Base-by-base conservation (phyloP, 1,140 invertebrate species). In the Aphis gossypii region DNA sequence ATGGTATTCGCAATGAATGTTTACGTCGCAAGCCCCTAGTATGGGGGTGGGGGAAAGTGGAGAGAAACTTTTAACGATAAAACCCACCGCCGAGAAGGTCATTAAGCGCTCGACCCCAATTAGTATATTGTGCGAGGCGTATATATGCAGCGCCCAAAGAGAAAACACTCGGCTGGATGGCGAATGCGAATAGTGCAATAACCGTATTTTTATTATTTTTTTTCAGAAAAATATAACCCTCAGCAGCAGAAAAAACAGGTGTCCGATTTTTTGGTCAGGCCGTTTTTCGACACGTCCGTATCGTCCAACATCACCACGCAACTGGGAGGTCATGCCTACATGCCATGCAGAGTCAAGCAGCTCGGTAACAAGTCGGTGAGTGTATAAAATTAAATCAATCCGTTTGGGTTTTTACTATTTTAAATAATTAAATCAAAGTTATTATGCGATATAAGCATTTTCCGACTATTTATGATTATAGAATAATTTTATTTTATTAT, bases 261-360 rank as follows among this genome's bases (percentile, higher is more conserved):
- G 41, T 94, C 94, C 8, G 94, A 93, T 48, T 91, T 94, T 56
- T 94, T 93, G 82, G 93, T 93, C 38, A 41, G 94, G 68, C 94
- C 94, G 6, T 94, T 92, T 30, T 94, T 94, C 94, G 96, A 97
- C 94, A 97, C 97, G 95, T 97, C 97, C 94, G 97, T 97, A 11
- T 96, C 97, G 48, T 96, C 96, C 94, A 98, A 98, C 95, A 96
- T 98, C 90, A 98, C 97, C 18, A 97, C 97, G 25, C 97, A 98
- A 95, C 95, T 98, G 38, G 97, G 97, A n/a, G 97, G 97, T 89
- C 97, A 97, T 3, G 97, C 97, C 35, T 98, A 98, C 95, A 96
- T 98, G 38, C 97, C 98, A 95, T 98, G 98, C 95, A 96, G 96
- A 95, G 97, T 97, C 94, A 96, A 97, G 93, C 96, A 97, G 95